A percentile compares a stretch with the other conserved stretches of the same genome.
Conservation (phyloP, 2,113 vertebrate genomes). For the Sakesphorus luctuosus region DNA sequence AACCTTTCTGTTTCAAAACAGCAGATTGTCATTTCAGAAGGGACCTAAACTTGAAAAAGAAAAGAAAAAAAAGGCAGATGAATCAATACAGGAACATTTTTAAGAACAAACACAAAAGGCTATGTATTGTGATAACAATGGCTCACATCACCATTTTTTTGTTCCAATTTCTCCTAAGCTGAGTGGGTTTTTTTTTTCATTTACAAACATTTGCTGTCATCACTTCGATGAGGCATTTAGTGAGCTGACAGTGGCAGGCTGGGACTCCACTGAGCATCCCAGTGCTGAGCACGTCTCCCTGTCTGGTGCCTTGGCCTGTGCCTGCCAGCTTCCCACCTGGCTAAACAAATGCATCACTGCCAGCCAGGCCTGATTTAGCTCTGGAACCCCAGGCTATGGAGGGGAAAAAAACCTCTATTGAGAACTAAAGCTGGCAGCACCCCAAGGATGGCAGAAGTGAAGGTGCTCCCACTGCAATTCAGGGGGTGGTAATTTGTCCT, state of each 20-base stretch:
- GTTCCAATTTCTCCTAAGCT: neutral
- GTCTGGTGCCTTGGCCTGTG: neutral
- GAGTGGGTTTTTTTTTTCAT: neutral
- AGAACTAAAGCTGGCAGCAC: neutral
- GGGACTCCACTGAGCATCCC: neutral
- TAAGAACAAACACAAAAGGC: neutral
- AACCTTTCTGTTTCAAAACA: neutral
- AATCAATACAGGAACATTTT: neutral
- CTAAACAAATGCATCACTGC: neutral
- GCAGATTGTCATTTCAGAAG: neutral
- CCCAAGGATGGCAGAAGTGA: neutral
- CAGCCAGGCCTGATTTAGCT: neutral
- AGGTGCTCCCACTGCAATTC: accelerated
- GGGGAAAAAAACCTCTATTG: neutral
- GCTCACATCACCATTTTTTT: neutral
- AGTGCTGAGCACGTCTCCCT: neutral
- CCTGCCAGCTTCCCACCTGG: neutral
- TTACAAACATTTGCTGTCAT: neutral
- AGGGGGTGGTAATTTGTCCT: neutral
- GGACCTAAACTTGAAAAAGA: neutral
- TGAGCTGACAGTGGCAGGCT: neutral
- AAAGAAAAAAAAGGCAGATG: neutral
- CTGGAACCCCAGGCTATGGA: neutral
- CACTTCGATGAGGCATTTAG: accelerated
- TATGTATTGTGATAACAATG: neutral